phyloP scores from a whole-genome alignment of 2,888 invertebrate genomes.

The Aspidiotus rigidus region DNA sequence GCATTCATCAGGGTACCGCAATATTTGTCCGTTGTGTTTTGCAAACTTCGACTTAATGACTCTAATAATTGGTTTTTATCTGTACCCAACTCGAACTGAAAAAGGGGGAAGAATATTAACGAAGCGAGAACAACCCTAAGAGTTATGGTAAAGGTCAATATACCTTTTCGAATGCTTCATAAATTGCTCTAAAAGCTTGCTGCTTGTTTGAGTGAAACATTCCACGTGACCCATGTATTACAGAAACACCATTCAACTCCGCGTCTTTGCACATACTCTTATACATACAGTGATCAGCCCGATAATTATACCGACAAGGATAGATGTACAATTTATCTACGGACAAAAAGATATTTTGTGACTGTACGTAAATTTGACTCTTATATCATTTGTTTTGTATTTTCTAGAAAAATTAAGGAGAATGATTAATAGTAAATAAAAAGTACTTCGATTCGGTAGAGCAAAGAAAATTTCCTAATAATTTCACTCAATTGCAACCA shows the following conservation, averaged over 20 bases:
- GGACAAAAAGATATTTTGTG: constrained; percentile 7
- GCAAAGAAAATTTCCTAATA: too few species aligned
- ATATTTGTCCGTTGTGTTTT: constrained; percentile 9
- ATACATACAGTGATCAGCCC: constrained; percentile 95
- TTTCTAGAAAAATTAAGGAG: too few species aligned
- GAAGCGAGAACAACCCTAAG: constrained; percentile 10
- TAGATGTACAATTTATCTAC: constrained; percentile 53
- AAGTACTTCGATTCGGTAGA: too few species aligned
- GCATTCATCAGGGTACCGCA: constrained; percentile 16
- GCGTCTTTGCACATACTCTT: constrained; percentile 74
- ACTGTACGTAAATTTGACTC: too few species aligned
- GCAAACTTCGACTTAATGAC: constrained; percentile 40
- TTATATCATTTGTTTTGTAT: too few species aligned
- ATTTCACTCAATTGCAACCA: too few species aligned
- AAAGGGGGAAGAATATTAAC: constrained; percentile 37
- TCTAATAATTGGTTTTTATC: constrained; percentile 55
- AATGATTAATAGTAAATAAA: too few species aligned
- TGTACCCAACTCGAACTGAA: constrained; percentile 56
- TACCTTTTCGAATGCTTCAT: constrained; percentile 54
- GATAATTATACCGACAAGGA: constrained; percentile 81
- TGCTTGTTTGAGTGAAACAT: constrained; percentile 80
- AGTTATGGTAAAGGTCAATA: constrained; percentile 20
- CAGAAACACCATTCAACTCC: constrained; percentile 61
- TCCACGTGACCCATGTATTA: constrained; percentile 80
- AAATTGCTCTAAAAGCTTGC: constrained; percentile 68